Conservation (phyloP, 2,888 invertebrate genomes). For the Cordylochernes scorpioides region DNA sequence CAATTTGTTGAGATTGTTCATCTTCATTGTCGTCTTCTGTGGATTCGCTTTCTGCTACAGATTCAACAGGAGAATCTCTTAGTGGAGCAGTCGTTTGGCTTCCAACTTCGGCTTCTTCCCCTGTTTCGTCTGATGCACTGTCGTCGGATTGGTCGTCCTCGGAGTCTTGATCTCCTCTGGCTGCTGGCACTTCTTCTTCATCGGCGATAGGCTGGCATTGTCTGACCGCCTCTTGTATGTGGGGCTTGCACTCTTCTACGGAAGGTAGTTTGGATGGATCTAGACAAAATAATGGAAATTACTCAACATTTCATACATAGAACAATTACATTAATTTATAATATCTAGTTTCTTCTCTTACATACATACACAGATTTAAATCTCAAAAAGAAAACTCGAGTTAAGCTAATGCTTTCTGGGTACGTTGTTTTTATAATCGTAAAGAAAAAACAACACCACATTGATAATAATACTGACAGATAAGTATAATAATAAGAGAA, state of each 20-base stretch:
- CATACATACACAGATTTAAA: too few relatives aligned
- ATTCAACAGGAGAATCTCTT: too few relatives aligned
- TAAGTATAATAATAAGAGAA: too few relatives aligned
- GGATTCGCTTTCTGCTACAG: constrained; percentile 1
- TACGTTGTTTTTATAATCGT: too few relatives aligned
- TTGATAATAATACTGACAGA: too few relatives aligned
- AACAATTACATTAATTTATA: too few relatives aligned
- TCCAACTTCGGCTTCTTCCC: not conserved
- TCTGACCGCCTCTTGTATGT: constrained; percentile 14
- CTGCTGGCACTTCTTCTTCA: constrained; percentile 2
- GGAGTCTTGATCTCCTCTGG: constrained; percentile 3
- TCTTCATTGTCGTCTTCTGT: constrained; percentile 1
- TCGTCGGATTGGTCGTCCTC: constrained; percentile 8
- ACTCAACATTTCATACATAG: too few relatives aligned
- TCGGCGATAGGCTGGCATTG: constrained; percentile 11
- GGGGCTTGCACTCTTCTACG: constrained; percentile 12
- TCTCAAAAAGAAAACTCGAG: too few relatives aligned
- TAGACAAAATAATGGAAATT: too few relatives aligned
- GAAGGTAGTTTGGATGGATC: constrained; percentile 2
- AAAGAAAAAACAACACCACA: too few relatives aligned
- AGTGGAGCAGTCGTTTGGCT: not conserved
- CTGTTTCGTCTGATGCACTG: constrained; percentile 4
- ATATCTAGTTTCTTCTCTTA: too few relatives aligned
- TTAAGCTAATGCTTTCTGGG: too few relatives aligned
- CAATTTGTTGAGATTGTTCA: constrained; percentile 2